Base-by-base conservation (phyloP, 2,113 vertebrate genomes). In the Meles meles region DNA sequence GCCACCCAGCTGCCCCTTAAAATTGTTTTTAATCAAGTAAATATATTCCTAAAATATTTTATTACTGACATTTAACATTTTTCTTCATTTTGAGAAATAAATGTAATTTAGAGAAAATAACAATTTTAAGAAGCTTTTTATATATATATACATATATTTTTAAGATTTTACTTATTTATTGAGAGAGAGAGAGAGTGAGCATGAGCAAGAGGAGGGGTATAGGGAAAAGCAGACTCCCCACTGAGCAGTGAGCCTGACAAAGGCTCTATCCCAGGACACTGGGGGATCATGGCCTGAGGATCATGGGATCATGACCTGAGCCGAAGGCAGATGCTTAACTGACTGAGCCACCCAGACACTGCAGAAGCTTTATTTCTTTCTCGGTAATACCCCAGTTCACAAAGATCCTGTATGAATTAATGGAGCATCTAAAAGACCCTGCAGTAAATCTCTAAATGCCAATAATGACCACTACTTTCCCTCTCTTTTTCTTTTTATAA, bases 21-120 rank as follows among this genome's bases (percentile, higher is more conserved):
- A 90, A 71, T 65, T 93, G 52, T n/a, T 93, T 90, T 97, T 81
- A 88, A 79, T 88, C 81, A 63, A 74, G 61, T 90, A 90, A 93
- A 95, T 80, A 63, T 52, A 88, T 74, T 96, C 39, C 77, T 93
- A 85, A 90, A 96, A 49, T 65, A 80, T 21, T 37, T 21, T 77
- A 31, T 55, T 69, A 85, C 71, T 94, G 21, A 65, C 79, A 92
- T 76, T 92, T 59, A 90, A 96, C 23, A 67, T 47, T 47, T 65
- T 34, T 76, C 84, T 79, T 92, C 72, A 96, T 89, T 76, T 76
- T 59, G 72, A 67, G 65, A 96, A 92, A n/a, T 37, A n/a, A 61
- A 69, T 44, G 17, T 52, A 72, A 83, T 77, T 44, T 34, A 93
- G 31, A 72, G 52, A 85, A 49, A 71, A 49, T 3, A 79, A 85